A percentile compares a stretch with the other conserved stretches of the same genome.
These are phyloP conservation scores for Drosophila arawakana DNA, from an alignment of 1,140 invertebrate genomes.

Conservation along the genomic window DNA sequence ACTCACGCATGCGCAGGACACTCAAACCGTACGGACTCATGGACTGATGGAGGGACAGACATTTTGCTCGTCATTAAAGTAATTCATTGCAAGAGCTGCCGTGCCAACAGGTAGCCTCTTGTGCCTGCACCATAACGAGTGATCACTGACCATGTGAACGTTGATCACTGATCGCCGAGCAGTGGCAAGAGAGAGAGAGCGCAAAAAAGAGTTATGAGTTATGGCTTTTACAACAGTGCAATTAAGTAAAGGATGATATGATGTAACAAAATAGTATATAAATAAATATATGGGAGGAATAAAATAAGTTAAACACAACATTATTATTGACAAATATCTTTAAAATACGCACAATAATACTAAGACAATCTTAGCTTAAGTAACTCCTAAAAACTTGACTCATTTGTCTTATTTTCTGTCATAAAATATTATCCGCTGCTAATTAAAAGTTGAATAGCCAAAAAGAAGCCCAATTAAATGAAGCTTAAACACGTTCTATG, in stretches of 20 bases:
- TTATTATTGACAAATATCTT: too few species aligned
- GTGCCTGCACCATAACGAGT: conserved; percentile 1
- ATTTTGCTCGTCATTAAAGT: conserved; percentile 75
- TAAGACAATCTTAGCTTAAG: too few species aligned
- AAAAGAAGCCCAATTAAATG: not conserved
- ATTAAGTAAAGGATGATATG: conserved; percentile 23
- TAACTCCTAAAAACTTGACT: too few species aligned
- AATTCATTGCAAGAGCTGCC: conserved; percentile 73
- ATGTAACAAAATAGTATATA: too few species aligned
- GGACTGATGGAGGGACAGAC: conserved; percentile 19
- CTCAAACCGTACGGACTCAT: conserved; percentile 7
- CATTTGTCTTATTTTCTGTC: too few species aligned
- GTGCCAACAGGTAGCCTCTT: conserved; percentile 68
- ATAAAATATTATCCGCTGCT: not conserved
- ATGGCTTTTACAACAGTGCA: conserved; percentile 28
- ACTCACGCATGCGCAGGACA: conserved; percentile 66
- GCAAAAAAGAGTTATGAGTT: conserved; percentile 53
- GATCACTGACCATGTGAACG: conserved; percentile 59
- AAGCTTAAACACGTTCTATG: conserved; percentile 3
- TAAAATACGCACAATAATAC: too few species aligned
- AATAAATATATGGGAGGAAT: too few species aligned
- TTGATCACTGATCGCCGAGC: conserved; percentile 1
- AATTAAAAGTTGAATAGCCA: conserved; percentile 1
- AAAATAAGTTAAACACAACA: too few species aligned
- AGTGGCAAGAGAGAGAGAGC: not conserved